Base-by-base conservation (phyloP, 2,888 invertebrate genomes). In the Neria commutata region DNA sequence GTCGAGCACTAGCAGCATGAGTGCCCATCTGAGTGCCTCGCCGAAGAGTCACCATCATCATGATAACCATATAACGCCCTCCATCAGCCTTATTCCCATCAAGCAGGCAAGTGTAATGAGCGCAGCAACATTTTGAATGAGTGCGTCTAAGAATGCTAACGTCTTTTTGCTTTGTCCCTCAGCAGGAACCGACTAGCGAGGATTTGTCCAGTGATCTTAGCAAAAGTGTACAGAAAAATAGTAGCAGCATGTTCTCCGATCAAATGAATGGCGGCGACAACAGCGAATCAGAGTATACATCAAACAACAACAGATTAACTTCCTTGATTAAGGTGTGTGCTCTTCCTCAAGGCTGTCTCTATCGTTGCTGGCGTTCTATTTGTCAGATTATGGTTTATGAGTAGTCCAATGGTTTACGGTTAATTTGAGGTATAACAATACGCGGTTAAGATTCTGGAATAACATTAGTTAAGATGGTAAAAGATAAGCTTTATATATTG, bases 81-180 rank as follows among this genome's bases (percentile, higher is more conserved):
- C 92, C 65, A 92, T 93, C 72, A 92, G 92, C 40, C 84, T 93
- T 55, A 92, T 93, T 83, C 92, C 92, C 60, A 92, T 93, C 67
- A 92, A 93, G 81, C 91, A 91, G 85, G 87, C 86, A 75, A 75
- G 71, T 67, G 49, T 55, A 29, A 29, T 8, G 1, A 8, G 24
- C 26, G 17, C 2, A 1, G 10, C 21, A 46, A 14, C 19, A 21
- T 6, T 37, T 24, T 51, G 1, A 14, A 42, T 11, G 21, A n/a
- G 34, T 21, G 23, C 37, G 47, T 29, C 33, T 57, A 54, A 37
- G 42, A 42, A 45, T 42, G 46, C 16, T 17, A 40, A 5, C 1
- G 11, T 29, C 51, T 4, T 47, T 60, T 25, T 25, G 33, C 29
- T 19, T 25, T n/a, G 6, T 48, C 1, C 16, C 33, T 26, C 62